phyloP scores from a whole-genome alignment of 2,888 invertebrate species.

The Aphidius colemani region DNA sequence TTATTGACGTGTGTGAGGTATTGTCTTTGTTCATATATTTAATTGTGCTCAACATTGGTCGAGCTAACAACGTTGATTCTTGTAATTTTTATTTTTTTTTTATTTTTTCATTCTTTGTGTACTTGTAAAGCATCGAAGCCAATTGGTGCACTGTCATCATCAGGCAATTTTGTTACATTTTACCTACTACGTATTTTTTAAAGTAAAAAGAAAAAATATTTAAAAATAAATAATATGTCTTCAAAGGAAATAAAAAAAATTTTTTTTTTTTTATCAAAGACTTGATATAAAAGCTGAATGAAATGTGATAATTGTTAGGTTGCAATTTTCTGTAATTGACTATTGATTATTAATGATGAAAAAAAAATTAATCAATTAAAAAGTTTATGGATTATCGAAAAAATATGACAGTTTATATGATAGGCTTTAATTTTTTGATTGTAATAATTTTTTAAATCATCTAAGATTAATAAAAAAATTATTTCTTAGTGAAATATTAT shows the following conservation, averaged over 20 bases:
- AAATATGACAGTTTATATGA: no score
- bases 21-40: constrained; percentile 24
- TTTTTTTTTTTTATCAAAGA: not conserved
- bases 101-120: constrained; percentile 14
- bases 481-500: no score
- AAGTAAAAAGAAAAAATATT: no score
- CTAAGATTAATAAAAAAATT: no score
- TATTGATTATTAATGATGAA: constrained; percentile 23
- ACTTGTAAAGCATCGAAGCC: constrained; percentile 14
- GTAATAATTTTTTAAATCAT: no score
- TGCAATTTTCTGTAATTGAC: constrained; percentile 19
- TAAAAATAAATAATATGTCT: constrained; percentile 14
- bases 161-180: constrained; percentile 7
- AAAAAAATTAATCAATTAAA: not conserved
- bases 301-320: not conserved
- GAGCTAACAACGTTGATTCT: constrained; percentile 17
- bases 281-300: no score
- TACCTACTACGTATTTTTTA: no score
- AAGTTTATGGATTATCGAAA: no score
- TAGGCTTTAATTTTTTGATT: no score
- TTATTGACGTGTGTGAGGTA: not conserved
- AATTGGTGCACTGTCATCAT: constrained; percentile 26
- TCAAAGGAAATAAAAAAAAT: constrained; percentile 16
- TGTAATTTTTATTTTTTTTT: constrained; percentile 6
- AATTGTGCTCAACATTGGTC: constrained; percentile 18